phyloP scores from a whole-genome alignment of 2,797 vertebrate genomes.

The Acipenser oxyrinchus region DNA sequence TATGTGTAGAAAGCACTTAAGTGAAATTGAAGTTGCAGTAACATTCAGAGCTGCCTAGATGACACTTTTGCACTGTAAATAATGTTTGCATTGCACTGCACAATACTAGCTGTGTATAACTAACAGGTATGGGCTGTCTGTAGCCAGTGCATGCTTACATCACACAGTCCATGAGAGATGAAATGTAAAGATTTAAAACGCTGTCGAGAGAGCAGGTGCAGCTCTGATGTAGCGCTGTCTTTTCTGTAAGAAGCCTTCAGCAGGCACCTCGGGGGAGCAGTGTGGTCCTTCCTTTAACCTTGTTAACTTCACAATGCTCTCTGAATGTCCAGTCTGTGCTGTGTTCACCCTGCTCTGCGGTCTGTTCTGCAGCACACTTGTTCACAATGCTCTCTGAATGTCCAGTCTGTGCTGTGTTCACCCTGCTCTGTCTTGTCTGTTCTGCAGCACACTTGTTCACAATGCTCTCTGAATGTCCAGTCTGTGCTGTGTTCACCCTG shows the following conservation, averaged over 20 bases:
- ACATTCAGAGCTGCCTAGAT: background rate
- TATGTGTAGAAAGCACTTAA: no score
- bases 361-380: constrained; percentile 18
- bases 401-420: constrained; percentile 35
- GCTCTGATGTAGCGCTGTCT: background rate
- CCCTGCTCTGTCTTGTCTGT: constrained; percentile 13
- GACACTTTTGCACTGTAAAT: background rate
- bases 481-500: constrained; percentile 36
- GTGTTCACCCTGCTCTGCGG: constrained; percentile 37
- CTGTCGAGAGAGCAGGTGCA: no score
- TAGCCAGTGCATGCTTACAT: constrained; percentile 7
- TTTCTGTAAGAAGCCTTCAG: background rate
- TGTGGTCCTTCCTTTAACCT: background rate
- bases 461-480: constrained; percentile 33
- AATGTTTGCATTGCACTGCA: background rate
- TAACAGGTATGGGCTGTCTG: background rate
- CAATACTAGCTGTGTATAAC: background rate
- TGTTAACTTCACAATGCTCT: constrained; percentile 27
- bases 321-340: constrained; percentile 29
- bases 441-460: constrained; percentile 27
- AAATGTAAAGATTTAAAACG: no score
- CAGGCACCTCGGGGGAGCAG: background rate
- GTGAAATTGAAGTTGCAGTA: background rate
- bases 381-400: constrained; percentile 35
- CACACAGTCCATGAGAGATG: no score